Evolutionary conservation across 2,113 vertebrate genomes (phyloP), one percentile per base, ranked within the genome.

Genomic region (Synodontis membranacea): DNA sequence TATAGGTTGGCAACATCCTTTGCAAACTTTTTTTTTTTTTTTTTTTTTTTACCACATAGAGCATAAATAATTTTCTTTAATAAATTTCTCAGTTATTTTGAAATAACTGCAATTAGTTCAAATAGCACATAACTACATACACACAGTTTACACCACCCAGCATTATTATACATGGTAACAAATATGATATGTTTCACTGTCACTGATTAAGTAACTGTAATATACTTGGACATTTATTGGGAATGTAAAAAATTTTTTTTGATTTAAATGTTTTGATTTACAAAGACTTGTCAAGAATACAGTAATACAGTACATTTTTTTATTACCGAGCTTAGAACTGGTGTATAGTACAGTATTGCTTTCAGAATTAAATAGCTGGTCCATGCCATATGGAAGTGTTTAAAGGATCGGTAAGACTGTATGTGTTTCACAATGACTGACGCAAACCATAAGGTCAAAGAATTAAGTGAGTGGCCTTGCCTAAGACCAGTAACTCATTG

Each of bases 341-440:
- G 17, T 48, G 48, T 5, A n/a, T 75, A 12, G 42, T 48, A 75
- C 44, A 75, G 5, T n/a, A 48, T 15, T 28, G 25, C 72, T 80
- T 56, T 56, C 50, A 80, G 50, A 11, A 54, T 80, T 8, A 80
- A 39, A 80, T 5, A 14, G 9, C 25, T 39, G 37, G n/a, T 78
- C 2, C 7, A 37, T 34, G 31, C 50, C 76, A 80, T 80, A 21
- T 58, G 21, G 50, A 80, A 54, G 31, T 5, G 19, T 39, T 58
- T 56, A 58, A 0, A 7, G 50, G 25, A 15, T 31, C 54, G 31
- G 42, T 50, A 11, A 54, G 52, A 64, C 15, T 64, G 21, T n/a
- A 39, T 56, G n/a, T 10, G 37, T 83, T 87, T 83, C 86, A 83
- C 86, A 83, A 87, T 75, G n/a, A 48, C 54, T 62, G 54, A 82